These are phyloP conservation scores for Halocynthia roretzi DNA, from an alignment of 23 tunicate species.

Conservation along the genomic window DNA sequence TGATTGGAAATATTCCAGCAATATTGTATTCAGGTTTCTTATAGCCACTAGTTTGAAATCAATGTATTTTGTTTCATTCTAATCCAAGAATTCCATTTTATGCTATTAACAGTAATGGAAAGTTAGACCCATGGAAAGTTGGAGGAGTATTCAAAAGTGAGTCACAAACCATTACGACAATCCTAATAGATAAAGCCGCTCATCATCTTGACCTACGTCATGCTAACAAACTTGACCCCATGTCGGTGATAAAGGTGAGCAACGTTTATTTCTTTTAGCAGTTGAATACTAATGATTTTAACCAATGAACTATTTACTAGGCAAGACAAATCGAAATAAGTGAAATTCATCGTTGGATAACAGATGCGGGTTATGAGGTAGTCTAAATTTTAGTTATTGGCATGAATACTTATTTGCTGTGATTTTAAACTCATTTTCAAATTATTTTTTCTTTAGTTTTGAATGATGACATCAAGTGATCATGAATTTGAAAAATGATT, in stretches of 20 bases:
- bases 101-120: conserved; percentile 47
- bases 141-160: conserved; percentile 48
- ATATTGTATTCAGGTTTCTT: conserved; percentile 74
- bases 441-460: no score
- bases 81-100: background rate
- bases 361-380: no score
- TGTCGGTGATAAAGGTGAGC: conserved; percentile 36
- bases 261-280: background rate
- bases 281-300: background rate
- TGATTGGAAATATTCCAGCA: conserved; percentile 34
- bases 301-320: no score
- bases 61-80: background rate
- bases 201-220: conserved; percentile 86
- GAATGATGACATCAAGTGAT: no score
- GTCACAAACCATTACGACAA: conserved; percentile 28
- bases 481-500: no score
- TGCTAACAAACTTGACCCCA: conserved; percentile 32
- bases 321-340: no score
- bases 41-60: background rate
- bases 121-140: conserved; percentile 87
- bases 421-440: no score
- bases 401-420: no score
- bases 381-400: no score
- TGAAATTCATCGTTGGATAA: no score
- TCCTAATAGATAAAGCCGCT: conserved; percentile 60